Evolutionary conservation across 2,888 invertebrate genomes (phyloP), one percentile per base, ranked within the genome.

Genomic region (Dione juno): DNA sequence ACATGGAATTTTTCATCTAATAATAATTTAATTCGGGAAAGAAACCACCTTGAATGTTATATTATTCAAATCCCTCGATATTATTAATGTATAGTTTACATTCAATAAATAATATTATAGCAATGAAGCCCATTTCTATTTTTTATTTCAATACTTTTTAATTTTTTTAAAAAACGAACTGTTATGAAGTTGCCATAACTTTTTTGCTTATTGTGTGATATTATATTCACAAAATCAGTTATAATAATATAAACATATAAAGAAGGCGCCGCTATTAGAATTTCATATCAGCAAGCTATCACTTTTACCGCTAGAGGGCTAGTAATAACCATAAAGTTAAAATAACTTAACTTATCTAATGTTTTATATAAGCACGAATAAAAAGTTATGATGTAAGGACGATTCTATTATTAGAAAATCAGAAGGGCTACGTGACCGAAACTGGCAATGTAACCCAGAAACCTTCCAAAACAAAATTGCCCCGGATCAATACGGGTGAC

Each of bases 401-500:
- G 10, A 53, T 37, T 71, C 54, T 71, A 63, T 69, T 69, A 70
- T 66, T 75, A 69, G 72, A 75, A 66, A 66, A 67, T 69, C 66
- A 74, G 43, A 66, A 68, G 74, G 79, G 77, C 77, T 76, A 80
- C 82, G 80, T 79, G 80, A 80, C 79, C 77, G 75, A 75, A 76
- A 75, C 77, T 77, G 77, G 74, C 59, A 73, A 78, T 82, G 78
- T 87, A 88, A 90, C 90, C 90, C 85, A 91, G 86, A 88, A 92
- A 85, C 84, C 82, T 84, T 88, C 82, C 82, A 75, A 77, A 28
- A 79, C 78, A 79, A 83, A 84, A 82, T 84, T 77, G 81, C 78
- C 69, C 73, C 74, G 83, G 90, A 92, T 93, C 92, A 90, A 92
- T 93, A 92, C 88, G 87, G 85, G 80, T 88, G 92, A 89, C 92